Evolutionary conservation across 2,888 invertebrate genomes (phyloP).

Genomic region (Protophormia terraenovae): DNA sequence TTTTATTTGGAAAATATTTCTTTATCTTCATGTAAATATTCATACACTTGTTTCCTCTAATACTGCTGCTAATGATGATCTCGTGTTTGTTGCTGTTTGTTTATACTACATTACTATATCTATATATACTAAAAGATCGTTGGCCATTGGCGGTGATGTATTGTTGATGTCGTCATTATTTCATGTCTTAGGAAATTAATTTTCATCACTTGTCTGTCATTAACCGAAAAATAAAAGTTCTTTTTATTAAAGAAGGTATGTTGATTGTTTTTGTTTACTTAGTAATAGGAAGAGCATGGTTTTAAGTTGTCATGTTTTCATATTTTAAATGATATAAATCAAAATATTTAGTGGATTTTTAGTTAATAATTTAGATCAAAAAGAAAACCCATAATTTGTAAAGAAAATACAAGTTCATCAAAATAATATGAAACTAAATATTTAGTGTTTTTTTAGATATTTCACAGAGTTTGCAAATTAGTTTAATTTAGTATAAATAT

Average conservation of each 20-base stretch:
- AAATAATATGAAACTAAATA: no score
- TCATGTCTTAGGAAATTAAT: neutral
- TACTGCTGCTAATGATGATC: neutral
- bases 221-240: neutral
- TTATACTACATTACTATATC: neutral
- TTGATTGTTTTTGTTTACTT: neutral
- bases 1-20: neutral
- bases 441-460: no score
- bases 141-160: neutral
- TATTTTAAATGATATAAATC: neutral
- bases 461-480: no score
- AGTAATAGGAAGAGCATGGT: neutral
- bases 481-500: no score
- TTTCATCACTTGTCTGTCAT: neutral
- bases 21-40: neutral
- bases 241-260: conserved; percentile 19
- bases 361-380: neutral
- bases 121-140: neutral
- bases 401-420: no score
- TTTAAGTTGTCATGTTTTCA: conserved; percentile 9
- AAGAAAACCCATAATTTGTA: neutral
- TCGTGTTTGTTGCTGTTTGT: neutral
- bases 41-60: neutral
- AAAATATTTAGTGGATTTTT: neutral
- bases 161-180: neutral